Percentiles rank a stretch among this genome's conserved stretches.
These are phyloP conservation scores for Abrostola triplasia DNA, from an alignment of 2,888 invertebrate species.

Conservation along the genomic window DNA sequence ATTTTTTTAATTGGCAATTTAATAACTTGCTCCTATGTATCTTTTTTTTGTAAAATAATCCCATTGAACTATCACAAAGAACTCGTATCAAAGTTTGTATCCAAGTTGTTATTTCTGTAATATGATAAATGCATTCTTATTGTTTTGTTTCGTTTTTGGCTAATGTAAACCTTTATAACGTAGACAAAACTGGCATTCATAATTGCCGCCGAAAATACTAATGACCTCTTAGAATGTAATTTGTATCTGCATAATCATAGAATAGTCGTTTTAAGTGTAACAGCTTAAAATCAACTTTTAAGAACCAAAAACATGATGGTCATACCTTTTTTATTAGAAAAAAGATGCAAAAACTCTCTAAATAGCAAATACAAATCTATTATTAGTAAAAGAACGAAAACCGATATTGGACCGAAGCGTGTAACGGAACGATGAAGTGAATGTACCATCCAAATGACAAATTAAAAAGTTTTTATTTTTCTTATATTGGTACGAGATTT, in stretches of 20 bases:
- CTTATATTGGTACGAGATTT: constrained; percentile 89
- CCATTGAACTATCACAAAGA: too few relatives aligned
- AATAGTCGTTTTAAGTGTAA: neutral
- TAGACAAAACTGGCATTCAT: constrained; percentile 14
- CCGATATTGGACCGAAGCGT: constrained; percentile 65
- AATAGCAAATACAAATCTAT: neutral
- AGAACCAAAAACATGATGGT: neutral
- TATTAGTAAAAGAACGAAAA: constrained; percentile 46
- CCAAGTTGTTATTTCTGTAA: too few relatives aligned
- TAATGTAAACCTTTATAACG: constrained; percentile 8
- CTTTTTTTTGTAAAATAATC: too few relatives aligned
- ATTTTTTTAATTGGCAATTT: too few relatives aligned
- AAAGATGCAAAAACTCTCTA: neutral
- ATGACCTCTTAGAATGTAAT: constrained; percentile 17
- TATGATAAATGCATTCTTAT: too few relatives aligned
- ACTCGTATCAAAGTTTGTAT: too few relatives aligned
- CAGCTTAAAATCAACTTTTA: neutral
- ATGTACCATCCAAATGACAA: constrained; percentile 88
- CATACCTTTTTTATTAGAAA: neutral
- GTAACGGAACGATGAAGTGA: constrained; percentile 86
- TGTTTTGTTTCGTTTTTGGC: too few relatives aligned
- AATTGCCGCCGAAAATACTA: constrained; percentile 20
- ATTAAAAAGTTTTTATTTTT: constrained; percentile 89
- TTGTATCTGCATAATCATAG: neutral
- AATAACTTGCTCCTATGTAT: too few relatives aligned